These are phyloP conservation scores for Chamaea fasciata DNA, from an alignment of 2,113 vertebrate species.

Conservation along the genomic window DNA sequence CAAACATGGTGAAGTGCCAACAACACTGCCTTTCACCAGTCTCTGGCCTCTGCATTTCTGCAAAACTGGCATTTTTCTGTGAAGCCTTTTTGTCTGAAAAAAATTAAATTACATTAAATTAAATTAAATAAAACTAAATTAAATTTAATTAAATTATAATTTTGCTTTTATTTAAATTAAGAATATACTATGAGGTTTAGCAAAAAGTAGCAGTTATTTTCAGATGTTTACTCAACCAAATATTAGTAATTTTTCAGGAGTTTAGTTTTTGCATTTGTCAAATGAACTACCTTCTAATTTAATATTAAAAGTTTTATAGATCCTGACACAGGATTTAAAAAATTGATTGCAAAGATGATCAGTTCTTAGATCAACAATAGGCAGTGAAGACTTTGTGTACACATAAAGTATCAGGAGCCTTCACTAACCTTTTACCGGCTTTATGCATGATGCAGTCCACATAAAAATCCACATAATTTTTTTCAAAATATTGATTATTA, in stretches of 20 bases:
- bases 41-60: background rate
- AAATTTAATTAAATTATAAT: background rate
- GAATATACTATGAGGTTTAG: background rate
- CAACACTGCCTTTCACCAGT: background rate
- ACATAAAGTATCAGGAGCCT: background rate
- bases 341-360: background rate
- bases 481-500: too few species aligned
- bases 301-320: background rate
- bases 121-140: too few species aligned
- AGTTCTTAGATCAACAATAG: background rate
- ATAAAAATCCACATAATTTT: background rate
- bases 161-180: background rate
- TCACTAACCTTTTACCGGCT: background rate
- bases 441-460: background rate
- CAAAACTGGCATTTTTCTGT: background rate
- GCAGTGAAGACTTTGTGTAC: background rate
- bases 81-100: background rate
- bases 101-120: background rate
- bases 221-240: background rate
- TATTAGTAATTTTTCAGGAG: background rate
- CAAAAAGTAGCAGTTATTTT: background rate
- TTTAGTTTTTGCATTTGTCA: background rate
- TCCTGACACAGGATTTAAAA: background rate
- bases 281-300: background rate
- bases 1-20: fast-evolving